Evolutionary conservation across 2,888 invertebrate genomes (phyloP), one percentile per base, ranked within the genome.

Genomic region (Monopis laevigella): DNA sequence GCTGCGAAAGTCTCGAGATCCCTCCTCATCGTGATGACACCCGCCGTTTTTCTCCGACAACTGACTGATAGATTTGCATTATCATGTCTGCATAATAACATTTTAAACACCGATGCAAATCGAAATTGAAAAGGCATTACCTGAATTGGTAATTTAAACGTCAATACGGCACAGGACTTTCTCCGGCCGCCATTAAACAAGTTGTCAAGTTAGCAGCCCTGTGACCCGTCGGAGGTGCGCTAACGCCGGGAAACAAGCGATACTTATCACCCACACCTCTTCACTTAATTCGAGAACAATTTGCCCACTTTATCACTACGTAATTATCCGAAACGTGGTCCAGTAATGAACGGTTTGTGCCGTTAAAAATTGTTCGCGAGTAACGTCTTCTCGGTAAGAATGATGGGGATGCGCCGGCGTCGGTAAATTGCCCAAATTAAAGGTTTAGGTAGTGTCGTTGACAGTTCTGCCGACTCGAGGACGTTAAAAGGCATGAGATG

Each of bases 251-350:
- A 11, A 29, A 11, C 21, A 36, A 36, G 16, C 21, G 36, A 36
- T 36, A 36, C 36, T 36, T 36, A 36, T 36, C 36, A 13, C 16
- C 16, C 45, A 42, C 53, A 55, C 49, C 51, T 54, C 53, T 49
- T 57, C 54, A 63, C 67, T 70, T 69, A 72, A 74, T 74, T 70
- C 69, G 65, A 58, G 62, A 64, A 73, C 72, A 74, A 77, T 75
- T 75, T 72, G 73, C 73, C 72, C 66, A 69, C 64, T 69, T 73
- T 77, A 78, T 77, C 77, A 72, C 68, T 64, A 62, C 67, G 65
- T 72, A 77, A 77, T 78, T 78, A 77, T 74, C 63, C 73, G 67
- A 71, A 69, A 71, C 64, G 61, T 62, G 65, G 56, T 58, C 59
- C 55, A 21, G 64, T 77, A 74, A 78, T 75, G 71, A 71, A 71